These are phyloP conservation scores for Apogon talboti DNA, from an alignment of 2,797 vertebrate species.

Conservation along the genomic window DNA sequence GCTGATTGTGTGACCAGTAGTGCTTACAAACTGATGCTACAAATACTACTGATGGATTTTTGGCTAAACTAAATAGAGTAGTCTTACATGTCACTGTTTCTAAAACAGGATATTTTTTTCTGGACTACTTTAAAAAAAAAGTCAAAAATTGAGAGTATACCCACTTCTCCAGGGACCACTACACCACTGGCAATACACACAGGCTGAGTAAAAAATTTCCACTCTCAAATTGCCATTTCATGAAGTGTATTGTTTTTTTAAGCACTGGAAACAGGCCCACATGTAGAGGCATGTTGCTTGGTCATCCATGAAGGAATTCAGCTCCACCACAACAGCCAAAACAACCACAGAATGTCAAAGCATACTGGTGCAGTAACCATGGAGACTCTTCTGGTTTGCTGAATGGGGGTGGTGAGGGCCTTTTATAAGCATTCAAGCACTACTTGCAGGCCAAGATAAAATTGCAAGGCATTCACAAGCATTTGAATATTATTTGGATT, in stretches of 20 bases:
- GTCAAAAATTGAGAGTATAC: too few relatives aligned
- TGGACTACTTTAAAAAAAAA: too few relatives aligned
- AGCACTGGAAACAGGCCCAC: not conserved
- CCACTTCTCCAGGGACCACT: too few relatives aligned
- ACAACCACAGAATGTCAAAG: conserved; percentile 23
- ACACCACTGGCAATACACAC: not conserved
- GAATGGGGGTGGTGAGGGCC: not conserved
- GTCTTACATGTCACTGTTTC: too few relatives aligned
- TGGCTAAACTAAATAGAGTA: too few relatives aligned
- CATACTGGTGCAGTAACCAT: conserved; percentile 33
- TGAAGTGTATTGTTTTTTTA: not conserved
- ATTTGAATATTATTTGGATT: conserved; percentile 1
- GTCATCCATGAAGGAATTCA: conserved; percentile 52
- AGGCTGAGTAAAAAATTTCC: not conserved
- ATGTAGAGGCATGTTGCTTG: conserved; percentile 38
- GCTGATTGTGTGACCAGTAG: too few relatives aligned
- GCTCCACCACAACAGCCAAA: conserved; percentile 38
- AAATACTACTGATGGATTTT: too few relatives aligned
- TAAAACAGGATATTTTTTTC: too few relatives aligned
- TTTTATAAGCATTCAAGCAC: not conserved
- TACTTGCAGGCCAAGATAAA: not conserved
- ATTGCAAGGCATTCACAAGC: not conserved
- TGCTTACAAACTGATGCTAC: too few relatives aligned
- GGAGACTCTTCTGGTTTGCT: conserved; percentile 22
- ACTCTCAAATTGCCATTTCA: not conserved